These are phyloP conservation scores for Ginglymostoma cirratum DNA, from an alignment of 2,113 vertebrate genomes.

Conservation along the genomic window DNA sequence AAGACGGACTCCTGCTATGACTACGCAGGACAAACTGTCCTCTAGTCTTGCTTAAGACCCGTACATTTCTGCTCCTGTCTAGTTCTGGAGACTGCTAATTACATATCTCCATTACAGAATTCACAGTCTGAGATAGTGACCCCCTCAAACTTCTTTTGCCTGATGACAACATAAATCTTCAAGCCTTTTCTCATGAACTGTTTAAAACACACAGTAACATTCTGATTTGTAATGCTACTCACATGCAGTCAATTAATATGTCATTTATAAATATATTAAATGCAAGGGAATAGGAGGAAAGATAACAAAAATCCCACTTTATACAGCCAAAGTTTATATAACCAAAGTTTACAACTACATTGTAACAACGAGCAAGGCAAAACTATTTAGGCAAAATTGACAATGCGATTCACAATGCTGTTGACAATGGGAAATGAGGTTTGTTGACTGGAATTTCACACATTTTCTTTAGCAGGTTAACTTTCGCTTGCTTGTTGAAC, in stretches of 20 bases:
- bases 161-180: background rate
- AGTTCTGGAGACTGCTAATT: too few relatives aligned
- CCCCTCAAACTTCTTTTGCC: too few relatives aligned
- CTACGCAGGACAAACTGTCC: too few relatives aligned
- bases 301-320: background rate
- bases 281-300: background rate
- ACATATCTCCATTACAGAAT: too few relatives aligned
- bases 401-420: background rate
- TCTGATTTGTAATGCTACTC: background rate
- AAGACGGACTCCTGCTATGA: too few relatives aligned
- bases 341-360: too few relatives aligned
- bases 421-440: background rate
- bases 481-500: background rate
- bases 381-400: background rate
- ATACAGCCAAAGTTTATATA: too few relatives aligned
- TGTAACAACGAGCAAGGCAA: background rate
- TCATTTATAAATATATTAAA: background rate
- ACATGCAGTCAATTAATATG: background rate
- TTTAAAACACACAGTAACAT: background rate
- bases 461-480: background rate
- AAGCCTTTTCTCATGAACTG: background rate
- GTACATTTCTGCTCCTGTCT: too few relatives aligned
- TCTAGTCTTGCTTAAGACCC: too few relatives aligned
- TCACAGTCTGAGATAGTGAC: too few relatives aligned
- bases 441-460: background rate